Evolutionary conservation across 2,113 vertebrate genomes (phyloP).

Genomic region (Arizona elegans): DNA sequence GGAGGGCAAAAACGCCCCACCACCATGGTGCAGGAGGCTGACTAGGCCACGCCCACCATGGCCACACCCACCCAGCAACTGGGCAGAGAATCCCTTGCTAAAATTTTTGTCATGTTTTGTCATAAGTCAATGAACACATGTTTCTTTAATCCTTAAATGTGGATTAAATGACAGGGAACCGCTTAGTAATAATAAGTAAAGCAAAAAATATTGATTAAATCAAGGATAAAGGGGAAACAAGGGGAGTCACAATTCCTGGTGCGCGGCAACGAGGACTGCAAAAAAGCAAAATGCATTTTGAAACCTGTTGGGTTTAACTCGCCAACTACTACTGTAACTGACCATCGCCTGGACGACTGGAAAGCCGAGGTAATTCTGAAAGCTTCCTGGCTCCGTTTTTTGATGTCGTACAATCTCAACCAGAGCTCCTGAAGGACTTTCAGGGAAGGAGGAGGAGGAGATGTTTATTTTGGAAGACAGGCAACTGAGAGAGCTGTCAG

Average conservation of each 20-base stretch:
- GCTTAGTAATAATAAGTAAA: not conserved
- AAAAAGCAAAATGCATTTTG: not conserved
- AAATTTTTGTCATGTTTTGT: too few species aligned
- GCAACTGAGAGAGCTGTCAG: not conserved
- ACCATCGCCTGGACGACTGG: not conserved
- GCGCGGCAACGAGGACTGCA: not conserved
- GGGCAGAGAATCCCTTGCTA: too few species aligned
- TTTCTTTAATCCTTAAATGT: not conserved
- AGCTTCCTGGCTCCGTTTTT: not conserved
- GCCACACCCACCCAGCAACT: too few species aligned
- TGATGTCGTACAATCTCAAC: not conserved
- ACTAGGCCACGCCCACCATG: too few species aligned
- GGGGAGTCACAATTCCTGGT: not conserved
- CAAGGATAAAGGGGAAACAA: not conserved
- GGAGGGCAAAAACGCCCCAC: too few species aligned
- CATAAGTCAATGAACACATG: too few species aligned
- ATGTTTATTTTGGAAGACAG: not conserved
- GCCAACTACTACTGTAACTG: not conserved
- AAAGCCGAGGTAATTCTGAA: not conserved
- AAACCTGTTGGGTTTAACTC: not conserved
- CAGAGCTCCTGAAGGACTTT: not conserved
- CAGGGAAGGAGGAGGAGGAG: not conserved
- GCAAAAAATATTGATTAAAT: not conserved
- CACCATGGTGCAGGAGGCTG: too few species aligned
- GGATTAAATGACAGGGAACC: not conserved